A percentile compares a stretch with the other conserved stretches of the same genome.
Conservation (phyloP, 2,888 invertebrate species). For the Oscheius sp. region DNA sequence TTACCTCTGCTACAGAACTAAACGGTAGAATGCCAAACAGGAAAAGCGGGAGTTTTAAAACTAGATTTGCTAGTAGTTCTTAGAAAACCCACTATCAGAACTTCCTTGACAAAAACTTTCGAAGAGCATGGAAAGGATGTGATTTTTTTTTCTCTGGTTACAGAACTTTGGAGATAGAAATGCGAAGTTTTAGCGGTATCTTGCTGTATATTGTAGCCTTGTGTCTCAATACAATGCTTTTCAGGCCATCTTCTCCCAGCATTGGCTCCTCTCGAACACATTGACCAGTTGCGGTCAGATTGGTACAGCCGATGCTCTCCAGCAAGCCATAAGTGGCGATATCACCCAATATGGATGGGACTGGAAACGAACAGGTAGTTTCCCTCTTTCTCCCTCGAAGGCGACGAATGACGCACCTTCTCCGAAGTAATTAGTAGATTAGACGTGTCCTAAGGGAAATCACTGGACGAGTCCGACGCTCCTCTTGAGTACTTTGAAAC, state of each 20-base stretch:
- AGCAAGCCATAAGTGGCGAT: conserved; percentile 53
- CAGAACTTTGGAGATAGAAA: background rate
- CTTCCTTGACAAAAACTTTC: no score
- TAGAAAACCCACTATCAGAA: no score
- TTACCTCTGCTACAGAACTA: no score
- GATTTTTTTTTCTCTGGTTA: no score
- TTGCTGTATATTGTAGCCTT: background rate
- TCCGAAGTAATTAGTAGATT: conserved; percentile 34
- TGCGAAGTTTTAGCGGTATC: background rate
- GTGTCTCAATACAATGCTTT: background rate
- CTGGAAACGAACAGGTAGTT: conserved; percentile 52
- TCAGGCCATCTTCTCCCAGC: conserved; percentile 39
- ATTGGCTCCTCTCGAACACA: conserved; percentile 48
- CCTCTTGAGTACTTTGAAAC: background rate
- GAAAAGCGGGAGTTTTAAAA: no score
- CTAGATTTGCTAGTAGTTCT: no score
- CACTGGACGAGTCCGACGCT: background rate
- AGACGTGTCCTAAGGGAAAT: conserved; percentile 33
- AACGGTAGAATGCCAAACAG: no score
- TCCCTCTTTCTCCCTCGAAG: no score
- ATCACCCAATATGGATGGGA: conserved; percentile 51
- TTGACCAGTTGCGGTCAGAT: conserved; percentile 49
- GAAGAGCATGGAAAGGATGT: no score
- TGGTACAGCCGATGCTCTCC: conserved; percentile 53
- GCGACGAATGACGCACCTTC: conserved; percentile 14